These are phyloP conservation scores for pig (Sus scrofa) DNA, from an alignment of 2,113 vertebrate genomes.

Conservation along the genomic window DNA sequence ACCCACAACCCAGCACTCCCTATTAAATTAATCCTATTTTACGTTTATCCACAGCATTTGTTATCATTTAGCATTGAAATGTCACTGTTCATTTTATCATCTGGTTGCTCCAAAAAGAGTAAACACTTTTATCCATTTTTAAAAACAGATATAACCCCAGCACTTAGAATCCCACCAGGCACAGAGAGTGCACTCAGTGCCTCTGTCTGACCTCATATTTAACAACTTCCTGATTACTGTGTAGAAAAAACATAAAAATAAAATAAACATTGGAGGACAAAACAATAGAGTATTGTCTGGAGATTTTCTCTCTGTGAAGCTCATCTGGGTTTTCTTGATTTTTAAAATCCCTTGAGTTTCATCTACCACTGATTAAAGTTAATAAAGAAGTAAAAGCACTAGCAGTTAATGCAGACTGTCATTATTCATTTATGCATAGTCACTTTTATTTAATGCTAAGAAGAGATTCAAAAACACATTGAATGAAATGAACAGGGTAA, in stretches of 20 bases:
- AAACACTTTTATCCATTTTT: not conserved
- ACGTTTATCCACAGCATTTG: not conserved
- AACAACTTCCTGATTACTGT: not conserved
- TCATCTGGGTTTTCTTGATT: not conserved
- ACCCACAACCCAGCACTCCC: not conserved
- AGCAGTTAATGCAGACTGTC: not conserved
- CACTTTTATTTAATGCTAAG: conserved; percentile 21
- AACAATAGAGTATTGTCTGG: not conserved
- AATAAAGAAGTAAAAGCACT: conserved; percentile 50
- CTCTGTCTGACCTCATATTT: not conserved
- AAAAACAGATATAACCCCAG: not conserved
- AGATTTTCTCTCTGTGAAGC: not conserved
- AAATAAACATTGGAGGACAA: not conserved
- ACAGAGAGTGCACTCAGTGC: fast-evolving
- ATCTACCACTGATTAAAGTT: conserved; percentile 53
- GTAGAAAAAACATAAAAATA: not conserved
- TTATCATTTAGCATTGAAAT: not conserved
- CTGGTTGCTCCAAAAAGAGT: not conserved
- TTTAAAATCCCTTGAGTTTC: conserved; percentile 28
- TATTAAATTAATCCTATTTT: not conserved
- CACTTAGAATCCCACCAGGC: not conserved
- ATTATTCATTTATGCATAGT: conserved; percentile 30
- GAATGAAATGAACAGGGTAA: not conserved
- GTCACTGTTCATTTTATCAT: not conserved
- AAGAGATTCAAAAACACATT: conserved; percentile 18